Evolutionary conservation across 2,888 invertebrate genomes (phyloP).

Genomic region (Osedax fenrisi): DNA sequence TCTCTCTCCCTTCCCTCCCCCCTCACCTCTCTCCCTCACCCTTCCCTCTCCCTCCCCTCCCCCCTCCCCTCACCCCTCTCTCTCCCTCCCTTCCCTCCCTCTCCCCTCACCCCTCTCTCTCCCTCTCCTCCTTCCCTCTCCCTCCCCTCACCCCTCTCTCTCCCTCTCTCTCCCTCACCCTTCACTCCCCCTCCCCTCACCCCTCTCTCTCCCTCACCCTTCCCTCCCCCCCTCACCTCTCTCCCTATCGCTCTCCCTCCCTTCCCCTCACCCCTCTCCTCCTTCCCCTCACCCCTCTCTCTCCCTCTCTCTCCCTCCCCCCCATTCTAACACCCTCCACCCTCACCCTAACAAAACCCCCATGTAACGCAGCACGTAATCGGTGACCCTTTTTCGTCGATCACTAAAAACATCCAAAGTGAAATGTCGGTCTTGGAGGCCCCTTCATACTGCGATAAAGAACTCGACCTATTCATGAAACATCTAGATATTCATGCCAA

Average conservation of each 20-base stretch:
- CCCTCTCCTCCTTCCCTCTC: background rate
- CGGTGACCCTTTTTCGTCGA: too few relatives aligned
- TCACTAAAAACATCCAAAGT: too few relatives aligned
- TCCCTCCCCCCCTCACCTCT: background rate
- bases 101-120: background rate
- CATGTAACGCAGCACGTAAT: too few relatives aligned
- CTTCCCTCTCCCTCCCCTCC: background rate
- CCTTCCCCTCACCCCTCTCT: too few relatives aligned
- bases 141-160: background rate
- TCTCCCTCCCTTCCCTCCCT: background rate
- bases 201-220: background rate
- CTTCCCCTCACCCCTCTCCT: background rate
- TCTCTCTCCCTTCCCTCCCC: background rate
- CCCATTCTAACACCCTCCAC: too few relatives aligned
- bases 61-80: background rate
- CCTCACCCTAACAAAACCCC: too few relatives aligned
- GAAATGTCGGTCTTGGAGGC: too few relatives aligned
- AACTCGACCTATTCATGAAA: too few relatives aligned
- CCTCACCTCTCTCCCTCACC: background rate
- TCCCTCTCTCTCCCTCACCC: background rate
- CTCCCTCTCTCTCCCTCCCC: too few relatives aligned
- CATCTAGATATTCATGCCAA: too few relatives aligned
- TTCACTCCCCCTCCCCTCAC: background rate
- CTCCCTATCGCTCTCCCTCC: background rate
- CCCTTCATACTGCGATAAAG: too few relatives aligned